These are phyloP conservation scores for Villa cingulata DNA, from an alignment of 2,888 invertebrate genomes.

Conservation along the genomic window DNA sequence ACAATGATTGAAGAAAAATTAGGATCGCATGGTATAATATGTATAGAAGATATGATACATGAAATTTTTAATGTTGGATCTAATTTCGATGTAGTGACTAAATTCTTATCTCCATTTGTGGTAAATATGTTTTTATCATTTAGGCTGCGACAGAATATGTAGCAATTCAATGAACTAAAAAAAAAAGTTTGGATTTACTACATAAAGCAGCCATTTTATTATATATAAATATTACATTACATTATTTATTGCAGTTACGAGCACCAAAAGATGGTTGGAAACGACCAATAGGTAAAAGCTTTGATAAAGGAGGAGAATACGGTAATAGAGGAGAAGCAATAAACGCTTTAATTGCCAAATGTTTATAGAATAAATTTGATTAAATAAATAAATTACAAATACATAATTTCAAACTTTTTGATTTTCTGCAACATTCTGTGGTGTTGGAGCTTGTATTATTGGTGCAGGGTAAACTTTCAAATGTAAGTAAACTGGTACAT, in stretches of 20 bases:
- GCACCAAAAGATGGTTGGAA: conserved; percentile 33
- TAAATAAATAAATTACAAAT: neutral
- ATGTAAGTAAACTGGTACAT: conserved; percentile 57
- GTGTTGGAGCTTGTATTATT: conserved; percentile 43
- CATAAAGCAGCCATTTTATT: no score
- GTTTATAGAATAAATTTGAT: conserved; percentile 19
- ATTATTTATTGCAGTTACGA: conserved; percentile 23
- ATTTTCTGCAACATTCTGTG: conserved; percentile 38
- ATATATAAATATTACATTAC: neutral
- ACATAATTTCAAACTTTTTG: conserved; percentile 23
- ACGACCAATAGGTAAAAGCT: conserved; percentile 31
- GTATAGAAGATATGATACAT: conserved; percentile 35
- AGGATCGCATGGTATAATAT: conserved; percentile 33
- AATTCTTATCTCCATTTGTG: conserved; percentile 29
- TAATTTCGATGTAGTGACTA: conserved; percentile 27
- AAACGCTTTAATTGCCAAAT: conserved; percentile 29
- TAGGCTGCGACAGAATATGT: no score
- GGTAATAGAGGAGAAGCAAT: conserved; percentile 30
- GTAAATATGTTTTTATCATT: no score
- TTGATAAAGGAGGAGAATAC: conserved; percentile 34
- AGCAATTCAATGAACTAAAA: neutral
- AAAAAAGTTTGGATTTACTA: no score
- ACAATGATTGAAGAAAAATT: conserved; percentile 32
- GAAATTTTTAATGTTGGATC: conserved; percentile 33
- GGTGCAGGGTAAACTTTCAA: conserved; percentile 45